Evolutionary conservation across 2,888 invertebrate species (phyloP).

Genomic region (Euplagia quadripunctaria): DNA sequence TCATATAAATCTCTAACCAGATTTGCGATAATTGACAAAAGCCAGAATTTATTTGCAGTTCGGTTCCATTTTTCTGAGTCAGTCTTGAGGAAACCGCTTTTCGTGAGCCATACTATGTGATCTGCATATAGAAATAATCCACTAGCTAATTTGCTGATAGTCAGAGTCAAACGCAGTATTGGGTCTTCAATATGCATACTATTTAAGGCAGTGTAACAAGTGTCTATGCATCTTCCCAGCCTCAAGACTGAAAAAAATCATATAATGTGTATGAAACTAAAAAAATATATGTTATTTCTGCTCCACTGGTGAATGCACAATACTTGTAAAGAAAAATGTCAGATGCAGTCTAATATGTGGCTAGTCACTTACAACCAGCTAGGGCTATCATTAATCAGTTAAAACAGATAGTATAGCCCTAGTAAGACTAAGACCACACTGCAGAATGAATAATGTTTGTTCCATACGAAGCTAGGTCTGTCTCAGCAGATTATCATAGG

Average conservation of each 20-base stretch:
- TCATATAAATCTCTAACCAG: constrained; percentile 95
- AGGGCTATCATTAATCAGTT: no score
- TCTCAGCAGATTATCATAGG: no score
- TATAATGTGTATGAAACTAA: background rate
- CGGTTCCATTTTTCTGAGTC: constrained; percentile 92
- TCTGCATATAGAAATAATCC: constrained; percentile 94
- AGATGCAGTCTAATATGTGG: no score
- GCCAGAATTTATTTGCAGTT: constrained; percentile 94
- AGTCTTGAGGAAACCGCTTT: constrained; percentile 90
- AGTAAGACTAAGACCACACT: no score
- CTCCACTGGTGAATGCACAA: no score
- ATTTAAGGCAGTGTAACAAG: constrained; percentile 91
- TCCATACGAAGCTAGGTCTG: background rate
- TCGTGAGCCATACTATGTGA: constrained; percentile 94
- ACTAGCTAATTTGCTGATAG: constrained; percentile 93
- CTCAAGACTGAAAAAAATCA: constrained; percentile 90
- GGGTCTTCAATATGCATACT: constrained; percentile 91
- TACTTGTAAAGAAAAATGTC: no score
- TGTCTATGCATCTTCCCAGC: constrained; percentile 94
- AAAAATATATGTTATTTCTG: no score
- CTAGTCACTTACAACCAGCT: no score
- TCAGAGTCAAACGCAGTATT: constrained; percentile 90
- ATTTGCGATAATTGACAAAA: constrained; percentile 93
- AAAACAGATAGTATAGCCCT: no score
- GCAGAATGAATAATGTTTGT: background rate